These are phyloP conservation scores for Peromyscus polionotus DNA, from an alignment of 2,113 vertebrate species.

Conservation along the genomic window DNA sequence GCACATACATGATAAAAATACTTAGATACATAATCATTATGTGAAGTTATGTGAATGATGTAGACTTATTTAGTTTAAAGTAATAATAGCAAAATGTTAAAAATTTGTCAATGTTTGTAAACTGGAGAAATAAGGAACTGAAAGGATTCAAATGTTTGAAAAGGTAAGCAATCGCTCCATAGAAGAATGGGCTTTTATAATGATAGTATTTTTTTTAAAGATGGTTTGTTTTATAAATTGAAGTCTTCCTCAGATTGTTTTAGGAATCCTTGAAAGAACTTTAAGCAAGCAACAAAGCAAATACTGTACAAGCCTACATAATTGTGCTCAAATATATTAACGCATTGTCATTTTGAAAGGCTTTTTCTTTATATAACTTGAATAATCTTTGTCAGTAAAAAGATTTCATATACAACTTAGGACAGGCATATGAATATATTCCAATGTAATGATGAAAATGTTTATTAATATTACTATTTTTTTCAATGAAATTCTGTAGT, in stretches of 20 bases:
- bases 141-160: neutral
- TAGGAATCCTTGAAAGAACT: neutral
- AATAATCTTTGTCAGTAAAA: constrained; percentile 25
- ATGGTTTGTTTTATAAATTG: neutral
- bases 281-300: neutral
- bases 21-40: neutral
- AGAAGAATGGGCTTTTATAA: neutral
- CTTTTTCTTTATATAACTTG: constrained; percentile 21
- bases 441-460: neutral
- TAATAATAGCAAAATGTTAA: neutral
- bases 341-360: neutral
- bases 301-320: neutral
- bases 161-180: neutral
- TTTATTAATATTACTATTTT: neutral
- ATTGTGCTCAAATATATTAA: constrained; percentile 18
- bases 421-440: constrained; percentile 46
- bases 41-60: neutral
- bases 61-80: neutral
- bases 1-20: neutral
- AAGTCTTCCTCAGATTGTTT: neutral
- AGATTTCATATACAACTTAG: constrained; percentile 35
- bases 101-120: neutral
- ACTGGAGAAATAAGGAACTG: neutral
- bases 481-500: constrained; percentile 32
- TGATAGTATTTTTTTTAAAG: neutral